Percentiles rank a stretch among this genome's conserved stretches.
Conservation (phyloP, 2,888 invertebrate genomes). For the Antheraea assamensis region DNA sequence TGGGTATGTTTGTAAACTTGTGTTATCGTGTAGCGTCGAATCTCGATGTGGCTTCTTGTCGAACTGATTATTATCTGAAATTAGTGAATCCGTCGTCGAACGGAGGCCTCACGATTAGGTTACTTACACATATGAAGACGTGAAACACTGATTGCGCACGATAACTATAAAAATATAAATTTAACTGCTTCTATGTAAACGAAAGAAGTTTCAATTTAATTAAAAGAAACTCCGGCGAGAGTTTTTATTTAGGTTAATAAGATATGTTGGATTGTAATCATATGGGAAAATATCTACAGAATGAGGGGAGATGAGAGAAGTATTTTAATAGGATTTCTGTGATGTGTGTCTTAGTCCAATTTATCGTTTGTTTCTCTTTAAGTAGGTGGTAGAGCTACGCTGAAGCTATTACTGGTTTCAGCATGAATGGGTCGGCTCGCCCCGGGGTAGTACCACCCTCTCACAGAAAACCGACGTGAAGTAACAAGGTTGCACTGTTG, state of each 20-base stretch:
- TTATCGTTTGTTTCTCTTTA: not conserved
- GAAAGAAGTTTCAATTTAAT: not conserved
- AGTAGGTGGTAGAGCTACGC: too few species aligned
- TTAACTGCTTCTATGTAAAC: constrained; percentile 7
- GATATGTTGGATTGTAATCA: not conserved
- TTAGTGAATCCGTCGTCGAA: constrained; percentile 68
- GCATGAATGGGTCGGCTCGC: too few species aligned
- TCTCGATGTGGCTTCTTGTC: constrained; percentile 67
- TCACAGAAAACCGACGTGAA: too few species aligned
- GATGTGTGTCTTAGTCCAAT: too few species aligned
- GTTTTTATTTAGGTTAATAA: not conserved
- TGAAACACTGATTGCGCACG: constrained; percentile 63
- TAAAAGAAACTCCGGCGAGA: not conserved
- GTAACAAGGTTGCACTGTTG: too few species aligned
- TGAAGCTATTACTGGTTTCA: too few species aligned
- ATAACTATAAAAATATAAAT: constrained; percentile 46
- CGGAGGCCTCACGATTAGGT: constrained; percentile 69
- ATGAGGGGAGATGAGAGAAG: not conserved
- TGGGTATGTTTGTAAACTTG: constrained; percentile 61
- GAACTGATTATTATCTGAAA: constrained; percentile 73
- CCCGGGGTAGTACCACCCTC: too few species aligned
- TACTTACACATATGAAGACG: constrained; percentile 67
- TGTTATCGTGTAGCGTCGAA: constrained; percentile 69
- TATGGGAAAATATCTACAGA: not conserved
- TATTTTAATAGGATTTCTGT: too few species aligned